These are phyloP conservation scores for Sinhomidia bicolor DNA, from an alignment of 2,888 invertebrate species.

Conservation along the genomic window DNA sequence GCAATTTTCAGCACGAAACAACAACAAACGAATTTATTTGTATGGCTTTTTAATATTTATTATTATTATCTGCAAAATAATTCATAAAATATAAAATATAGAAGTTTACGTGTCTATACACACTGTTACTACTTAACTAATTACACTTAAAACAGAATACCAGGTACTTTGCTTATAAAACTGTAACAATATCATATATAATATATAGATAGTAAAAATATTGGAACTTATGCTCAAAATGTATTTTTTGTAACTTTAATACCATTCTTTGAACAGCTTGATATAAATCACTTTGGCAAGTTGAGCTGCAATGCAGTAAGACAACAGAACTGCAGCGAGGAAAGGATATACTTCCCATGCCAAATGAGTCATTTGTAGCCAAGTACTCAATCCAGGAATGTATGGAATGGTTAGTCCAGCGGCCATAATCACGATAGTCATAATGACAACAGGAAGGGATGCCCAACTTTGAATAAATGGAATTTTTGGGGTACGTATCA, in stretches of 20 bases:
- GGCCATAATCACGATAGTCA: constrained; percentile 58
- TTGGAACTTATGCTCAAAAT: no score
- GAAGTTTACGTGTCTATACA: no score
- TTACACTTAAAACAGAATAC: no score
- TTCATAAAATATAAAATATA: no score
- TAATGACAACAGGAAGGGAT: constrained; percentile 24
- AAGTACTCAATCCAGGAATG: constrained; percentile 44
- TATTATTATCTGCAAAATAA: no score
- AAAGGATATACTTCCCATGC: constrained; percentile 64
- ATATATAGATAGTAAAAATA: no score
- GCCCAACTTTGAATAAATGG: constrained; percentile 66
- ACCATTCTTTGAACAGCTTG: constrained; percentile 59
- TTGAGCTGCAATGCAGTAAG: constrained; percentile 53
- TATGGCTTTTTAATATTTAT: no score
- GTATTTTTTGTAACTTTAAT: constrained; percentile 20
- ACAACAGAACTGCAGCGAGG: constrained; percentile 23
- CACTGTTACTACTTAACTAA: no score
- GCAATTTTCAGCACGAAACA: no score
- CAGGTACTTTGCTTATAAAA: no score
- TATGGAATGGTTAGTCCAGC: constrained; percentile 52
- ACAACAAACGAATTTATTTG: no score
- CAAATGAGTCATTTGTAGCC: constrained; percentile 42
- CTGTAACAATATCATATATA: no score
- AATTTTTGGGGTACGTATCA: constrained; percentile 67
- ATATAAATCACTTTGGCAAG: constrained; percentile 50